Evolutionary conservation across 2,888 invertebrate species (phyloP).

Genomic region (Catocala fraxini): DNA sequence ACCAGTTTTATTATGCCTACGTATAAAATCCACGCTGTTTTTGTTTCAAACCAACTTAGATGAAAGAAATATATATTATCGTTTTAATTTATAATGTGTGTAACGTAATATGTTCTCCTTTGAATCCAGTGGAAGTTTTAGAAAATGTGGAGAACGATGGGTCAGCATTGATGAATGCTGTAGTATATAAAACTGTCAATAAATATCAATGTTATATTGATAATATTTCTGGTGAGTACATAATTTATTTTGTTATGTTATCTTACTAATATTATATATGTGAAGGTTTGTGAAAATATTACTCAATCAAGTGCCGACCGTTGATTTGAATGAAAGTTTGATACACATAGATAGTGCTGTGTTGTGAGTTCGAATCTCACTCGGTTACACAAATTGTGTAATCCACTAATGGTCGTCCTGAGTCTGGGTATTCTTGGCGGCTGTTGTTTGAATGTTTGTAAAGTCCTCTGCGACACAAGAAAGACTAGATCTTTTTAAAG

Average conservation of each 20-base stretch:
- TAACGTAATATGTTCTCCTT: conserved; percentile 16
- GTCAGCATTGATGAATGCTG: conserved; percentile 41
- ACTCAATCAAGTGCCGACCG: too few species aligned
- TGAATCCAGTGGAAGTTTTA: neutral
- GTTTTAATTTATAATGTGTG: conserved; percentile 7
- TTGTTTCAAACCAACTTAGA: conserved; percentile 7
- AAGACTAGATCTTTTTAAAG: too few species aligned
- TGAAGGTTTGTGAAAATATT: too few species aligned
- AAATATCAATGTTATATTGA: conserved; percentile 57
- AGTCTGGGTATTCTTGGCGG: too few species aligned
- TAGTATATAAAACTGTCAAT: conserved; percentile 55
- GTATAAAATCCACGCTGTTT: neutral
- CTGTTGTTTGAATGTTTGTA: too few species aligned
- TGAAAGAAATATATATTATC: conserved; percentile 15
- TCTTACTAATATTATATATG: too few species aligned
- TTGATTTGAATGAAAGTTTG: too few species aligned
- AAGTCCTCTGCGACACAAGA: too few species aligned
- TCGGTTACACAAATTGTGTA: too few species aligned
- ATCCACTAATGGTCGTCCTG: too few species aligned
- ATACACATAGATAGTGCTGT: too few species aligned
- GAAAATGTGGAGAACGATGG: neutral
- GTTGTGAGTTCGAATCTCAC: too few species aligned
- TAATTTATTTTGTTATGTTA: conserved; percentile 2
- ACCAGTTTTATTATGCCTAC: conserved; percentile 16
- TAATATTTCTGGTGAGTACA: conserved; percentile 46